A percentile compares a stretch with the other conserved stretches of the same genome.
Evolutionary conservation across 2,113 vertebrate genomes (phyloP).

Genomic region (Anseranas semipalmata): DNA sequence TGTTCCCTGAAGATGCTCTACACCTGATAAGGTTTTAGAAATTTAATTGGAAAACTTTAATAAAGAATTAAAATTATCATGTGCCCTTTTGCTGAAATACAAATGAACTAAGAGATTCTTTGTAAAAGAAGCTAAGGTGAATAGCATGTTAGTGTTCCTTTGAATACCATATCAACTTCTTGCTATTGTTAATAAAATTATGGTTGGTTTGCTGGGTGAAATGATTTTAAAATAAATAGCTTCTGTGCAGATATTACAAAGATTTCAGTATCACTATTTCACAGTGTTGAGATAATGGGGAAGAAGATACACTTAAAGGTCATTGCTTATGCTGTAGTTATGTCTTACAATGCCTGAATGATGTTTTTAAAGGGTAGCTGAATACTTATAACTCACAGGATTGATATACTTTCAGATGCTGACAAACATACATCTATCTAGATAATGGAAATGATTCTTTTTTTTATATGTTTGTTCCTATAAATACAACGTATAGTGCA

Average conservation of each 20-base stretch:
- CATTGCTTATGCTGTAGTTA: constrained; percentile 67
- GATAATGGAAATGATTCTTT: constrained; percentile 56
- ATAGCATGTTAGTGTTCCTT: constrained; percentile 47
- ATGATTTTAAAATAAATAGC: constrained; percentile 72
- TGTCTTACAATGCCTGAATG: constrained; percentile 63
- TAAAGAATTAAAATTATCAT: constrained; percentile 70
- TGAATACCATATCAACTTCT: constrained; percentile 56
- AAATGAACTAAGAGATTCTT: constrained; percentile 37
- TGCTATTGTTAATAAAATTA: constrained; percentile 75
- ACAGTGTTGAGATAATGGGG: constrained; percentile 62
- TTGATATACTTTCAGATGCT: constrained; percentile 54
- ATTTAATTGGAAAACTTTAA: constrained; percentile 72
- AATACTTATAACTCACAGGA: constrained; percentile 41
- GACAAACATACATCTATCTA: constrained; percentile 62
- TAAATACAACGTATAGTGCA: constrained; percentile 58
- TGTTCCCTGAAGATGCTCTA: constrained; percentile 42
- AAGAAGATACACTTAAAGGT: constrained; percentile 67
- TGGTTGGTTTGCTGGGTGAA: constrained; percentile 53
- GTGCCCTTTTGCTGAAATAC: constrained; percentile 31
- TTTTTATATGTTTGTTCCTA: constrained; percentile 53
- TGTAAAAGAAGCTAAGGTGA: constrained; percentile 30
- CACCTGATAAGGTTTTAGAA: constrained; percentile 65
- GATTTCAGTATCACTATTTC: constrained; percentile 64
- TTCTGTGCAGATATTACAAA: constrained; percentile 60
- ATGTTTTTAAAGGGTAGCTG: constrained; percentile 58